Evolutionary conservation across 2,888 invertebrate genomes (phyloP).

Genomic region (Acronicta alni): DNA sequence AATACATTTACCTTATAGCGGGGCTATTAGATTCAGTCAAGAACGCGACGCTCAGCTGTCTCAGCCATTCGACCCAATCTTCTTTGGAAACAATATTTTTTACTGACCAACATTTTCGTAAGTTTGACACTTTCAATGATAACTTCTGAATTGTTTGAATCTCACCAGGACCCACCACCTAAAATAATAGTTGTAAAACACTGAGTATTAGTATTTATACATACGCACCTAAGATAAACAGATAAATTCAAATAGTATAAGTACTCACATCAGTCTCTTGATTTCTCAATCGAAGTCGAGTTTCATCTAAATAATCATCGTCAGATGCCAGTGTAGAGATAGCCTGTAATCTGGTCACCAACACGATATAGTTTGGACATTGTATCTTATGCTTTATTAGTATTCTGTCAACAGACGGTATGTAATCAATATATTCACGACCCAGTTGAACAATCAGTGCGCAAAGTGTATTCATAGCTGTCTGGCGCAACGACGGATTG

Average conservation of each 20-base stretch:
- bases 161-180: conserved; percentile 76
- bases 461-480: conserved; percentile 97
- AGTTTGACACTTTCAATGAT: conserved; percentile 93
- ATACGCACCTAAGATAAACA: neutral
- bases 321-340: conserved; percentile 94
- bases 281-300: conserved; percentile 91
- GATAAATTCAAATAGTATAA: neutral
- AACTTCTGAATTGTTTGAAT: conserved; percentile 93
- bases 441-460: conserved; percentile 96
- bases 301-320: conserved; percentile 91
- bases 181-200: conserved; percentile 34
- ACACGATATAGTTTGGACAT: conserved; percentile 93
- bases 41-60: conserved; percentile 96
- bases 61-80: conserved; percentile 99
- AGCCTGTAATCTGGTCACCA: conserved; percentile 93
- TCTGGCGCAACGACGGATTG: conserved; percentile 92
- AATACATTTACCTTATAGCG: conserved; percentile 93
- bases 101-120: conserved; percentile 96
- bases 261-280: conserved; percentile 91
- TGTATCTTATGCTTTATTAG: conserved; percentile 94
- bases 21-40: conserved; percentile 98
- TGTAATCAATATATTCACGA: conserved; percentile 97
- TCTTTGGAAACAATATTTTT: conserved; percentile 97
- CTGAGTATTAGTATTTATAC: neutral
- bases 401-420: conserved; percentile 96